Evolutionary conservation across 2,888 invertebrate species (phyloP), one percentile per base, ranked within the genome.

Genomic region (Drosophila lacicola): DNA sequence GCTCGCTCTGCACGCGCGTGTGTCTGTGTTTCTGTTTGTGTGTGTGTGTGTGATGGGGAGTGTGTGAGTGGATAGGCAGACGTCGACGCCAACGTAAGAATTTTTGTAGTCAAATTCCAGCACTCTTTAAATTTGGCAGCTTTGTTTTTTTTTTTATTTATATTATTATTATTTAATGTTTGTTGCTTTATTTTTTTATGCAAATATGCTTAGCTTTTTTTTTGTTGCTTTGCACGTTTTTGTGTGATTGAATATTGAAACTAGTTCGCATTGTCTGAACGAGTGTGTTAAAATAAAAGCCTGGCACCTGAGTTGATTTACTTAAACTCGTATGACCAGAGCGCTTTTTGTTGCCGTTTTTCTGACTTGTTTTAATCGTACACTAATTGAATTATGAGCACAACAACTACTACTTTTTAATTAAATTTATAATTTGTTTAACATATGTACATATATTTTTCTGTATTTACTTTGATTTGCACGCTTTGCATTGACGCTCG

Each of bases 171-270:
- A 29, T 57, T 64, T 37, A 58, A 49, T 80, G 72, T 82, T 79
- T 88, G 82, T 56, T 76, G 86, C 64, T 78, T 83, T 69, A 83
- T 80, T 83, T 88, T 78, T 78, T 88, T 88, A 88, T 78, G 83
- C 74, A 72, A 83, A 75, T 78, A 45, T 36, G 44, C 36, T 57
- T 17, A 54, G 45, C 45, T 33, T 55, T 72, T 69, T n/a, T 55
- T 14, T 21, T 55, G 41, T 44, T 25, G 44, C 47, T 53, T 37
- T 63, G 47, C 13, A 45, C 19, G 37, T 50, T 67, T 65, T 57
- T 47, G 51, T 49, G 47, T 69, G 47, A 75, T 64, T 76, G 45
- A 68, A 36, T 60, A 50, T 62, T 68, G 50, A 83, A 88, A 88
- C 86, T 89, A 81, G 82, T 82, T 78, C 73, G 73, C 58, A 39